Evolutionary conservation across 1,140 invertebrate genomes (phyloP), one percentile per base, ranked within the genome.

Genomic region (Aricia agestis): DNA sequence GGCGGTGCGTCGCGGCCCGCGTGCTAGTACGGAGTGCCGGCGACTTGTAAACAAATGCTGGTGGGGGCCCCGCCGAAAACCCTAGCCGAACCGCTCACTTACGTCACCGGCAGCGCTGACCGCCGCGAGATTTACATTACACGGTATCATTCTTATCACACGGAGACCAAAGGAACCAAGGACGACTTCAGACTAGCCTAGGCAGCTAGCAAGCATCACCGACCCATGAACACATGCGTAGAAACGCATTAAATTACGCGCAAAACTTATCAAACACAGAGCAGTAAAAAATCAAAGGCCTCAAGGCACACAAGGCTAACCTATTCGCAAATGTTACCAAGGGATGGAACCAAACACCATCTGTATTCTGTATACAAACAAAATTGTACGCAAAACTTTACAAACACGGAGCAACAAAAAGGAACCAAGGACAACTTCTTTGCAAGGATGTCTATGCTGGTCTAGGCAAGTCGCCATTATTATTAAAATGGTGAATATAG

Each of bases 21-120:
- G 85, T 83, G 84, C 78, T 75, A 74, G 78, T 76, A 79, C 83
- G 78, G 81, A 88, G 83, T 88, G 89, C 84, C 87, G 85, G 84
- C 80, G 84, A 83, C 82, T 85, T 89, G 87, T 89, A 88, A 88
- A 91, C 87, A 91, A 89, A 87, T 82, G 83, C 76, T 85, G 89
- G 87, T 87, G 89, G 87, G 89, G 87, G 84, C 85, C 85, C 86
- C 85, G 84, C 85, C 85, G 81, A 87, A 89, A 87, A 89, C 85
- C 86, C 85, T 84, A 80, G 79, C 74, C 82, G 80, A 87, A 86
- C 84, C 87, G 85, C 79, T 88, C 85, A 89, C 87, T 90, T 87
- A 85, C 87, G 87, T 89, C 87, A 90, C 83, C 77, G 67, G 72
- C 73, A 74, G 72, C 74, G 72, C 57, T 69, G 58, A 69, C 45